Evolutionary conservation across 2,113 vertebrate species (phyloP), one percentile per base, ranked within the genome.

Genomic region (Bujurquina vittata): DNA sequence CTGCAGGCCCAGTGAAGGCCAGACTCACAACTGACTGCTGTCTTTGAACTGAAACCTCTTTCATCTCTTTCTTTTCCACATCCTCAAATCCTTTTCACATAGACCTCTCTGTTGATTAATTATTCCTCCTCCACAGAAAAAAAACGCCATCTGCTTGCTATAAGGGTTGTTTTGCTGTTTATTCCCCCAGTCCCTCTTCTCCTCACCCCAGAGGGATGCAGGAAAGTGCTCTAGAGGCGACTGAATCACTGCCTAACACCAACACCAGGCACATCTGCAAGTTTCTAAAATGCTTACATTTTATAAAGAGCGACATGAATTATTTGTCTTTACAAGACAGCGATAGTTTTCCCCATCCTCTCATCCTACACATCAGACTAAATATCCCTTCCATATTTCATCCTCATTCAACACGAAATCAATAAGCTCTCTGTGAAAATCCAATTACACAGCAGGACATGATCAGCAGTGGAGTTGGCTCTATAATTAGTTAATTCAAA

Each of bases 1-100:
- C 31, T 60, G 65, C 65, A 69, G 46, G 61, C 62, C 76, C 83
- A 35, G 55, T n/a, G 0, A 74, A 35, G 56, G 31, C 72, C 56
- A 2, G 35, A 56, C 78, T 88, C 84, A 83, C 77, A 81, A 33
- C 76, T 57, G 84, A 63, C 79, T 79, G 76, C 77, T 81, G 77
- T 62, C 82, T 87, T 87, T 88, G 84, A 91, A 90, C 90, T 81
- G 73, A 85, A 67, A 60, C 8, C 59, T 73, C 88, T 90, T 89
- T 90, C 84, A 88, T 91, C 87, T 87, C 59, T 76, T 89, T 78
- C 77, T 79, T 57, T 55, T 49, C n/a, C 69, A 56, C 65, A 80
- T 88, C 84, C 87, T 84, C 83, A 77, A 76, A 63, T 82, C 35
- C 79, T 72, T 89, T 84, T 73, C 76, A 76, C 43, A 2, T 75